Evolutionary conservation across 2,888 invertebrate species (phyloP).

Genomic region (Melieria picta): DNA sequence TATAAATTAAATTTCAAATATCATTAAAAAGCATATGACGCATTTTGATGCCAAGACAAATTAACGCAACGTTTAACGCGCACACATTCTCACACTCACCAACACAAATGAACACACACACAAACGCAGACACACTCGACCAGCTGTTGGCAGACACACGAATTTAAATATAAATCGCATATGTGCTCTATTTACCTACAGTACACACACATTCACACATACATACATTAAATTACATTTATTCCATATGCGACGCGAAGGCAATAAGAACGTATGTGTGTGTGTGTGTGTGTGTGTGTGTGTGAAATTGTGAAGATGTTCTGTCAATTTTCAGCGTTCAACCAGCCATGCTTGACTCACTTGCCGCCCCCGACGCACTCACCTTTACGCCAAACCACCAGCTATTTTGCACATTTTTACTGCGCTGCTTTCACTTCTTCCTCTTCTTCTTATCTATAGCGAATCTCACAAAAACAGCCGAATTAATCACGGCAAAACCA

Average conservation of each 20-base stretch:
- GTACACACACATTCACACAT: too few species aligned
- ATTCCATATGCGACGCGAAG: too few species aligned
- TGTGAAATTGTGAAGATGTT: too few species aligned
- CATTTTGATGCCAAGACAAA: slow-evolving; percentile 13
- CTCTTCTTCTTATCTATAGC: slow-evolving; percentile 22
- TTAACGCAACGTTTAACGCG: background rate
- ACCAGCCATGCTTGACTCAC: background rate
- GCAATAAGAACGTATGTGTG: too few species aligned
- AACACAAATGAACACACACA: slow-evolving; percentile 3
- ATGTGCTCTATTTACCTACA: too few species aligned
- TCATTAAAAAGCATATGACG: slow-evolving; percentile 10
- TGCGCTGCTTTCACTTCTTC: background rate
- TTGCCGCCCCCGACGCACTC: background rate
- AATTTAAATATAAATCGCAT: too few species aligned
- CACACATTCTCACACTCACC: background rate
- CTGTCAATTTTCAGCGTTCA: background rate
- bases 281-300: too few species aligned
- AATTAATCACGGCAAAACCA: slow-evolving; percentile 43
- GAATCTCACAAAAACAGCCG: slow-evolving; percentile 26
- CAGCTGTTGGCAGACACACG: slow-evolving; percentile 11
- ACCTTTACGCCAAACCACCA: background rate
- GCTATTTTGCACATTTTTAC: background rate
- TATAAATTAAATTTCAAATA: slow-evolving; percentile 5
- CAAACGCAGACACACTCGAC: slow-evolving; percentile 21
- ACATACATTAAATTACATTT: too few species aligned